Evolutionary conservation across 2,888 invertebrate genomes (phyloP).

Genomic region (Ochropleura plecta): DNA sequence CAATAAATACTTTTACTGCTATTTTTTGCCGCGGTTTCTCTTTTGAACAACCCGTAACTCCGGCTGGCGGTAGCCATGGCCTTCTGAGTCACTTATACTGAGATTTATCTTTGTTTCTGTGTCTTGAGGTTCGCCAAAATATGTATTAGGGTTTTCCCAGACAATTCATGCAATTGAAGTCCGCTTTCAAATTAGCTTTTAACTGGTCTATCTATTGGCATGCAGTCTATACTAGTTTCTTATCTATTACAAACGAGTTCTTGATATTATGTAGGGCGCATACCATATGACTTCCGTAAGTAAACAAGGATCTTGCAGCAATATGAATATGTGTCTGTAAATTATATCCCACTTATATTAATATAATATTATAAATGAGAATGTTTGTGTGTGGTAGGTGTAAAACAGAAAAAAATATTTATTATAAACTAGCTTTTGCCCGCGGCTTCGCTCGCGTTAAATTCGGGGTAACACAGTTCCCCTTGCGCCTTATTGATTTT

Average conservation of each 20-base stretch:
- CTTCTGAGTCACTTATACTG: background rate
- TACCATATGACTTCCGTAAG: slow-evolving; percentile 7
- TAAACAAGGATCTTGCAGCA: background rate
- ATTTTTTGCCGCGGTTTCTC: no score
- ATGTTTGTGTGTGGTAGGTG: no score
- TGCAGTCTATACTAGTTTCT: slow-evolving; percentile 10
- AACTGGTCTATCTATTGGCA: slow-evolving; percentile 9
- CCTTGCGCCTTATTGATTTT: no score
- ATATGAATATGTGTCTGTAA: background rate
- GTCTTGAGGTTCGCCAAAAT: background rate
- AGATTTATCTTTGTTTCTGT: background rate
- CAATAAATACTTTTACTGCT: no score
- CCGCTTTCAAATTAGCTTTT: slow-evolving; percentile 6
- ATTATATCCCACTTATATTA: background rate
- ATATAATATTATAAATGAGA: no score
- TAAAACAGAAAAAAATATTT: no score
- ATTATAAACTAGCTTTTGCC: no score
- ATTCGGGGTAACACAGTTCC: no score
- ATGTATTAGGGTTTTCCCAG: background rate
- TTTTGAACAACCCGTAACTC: no score
- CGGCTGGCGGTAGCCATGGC: no score
- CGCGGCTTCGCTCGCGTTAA: no score
- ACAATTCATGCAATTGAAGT: background rate
- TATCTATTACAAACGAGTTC: slow-evolving; percentile 25
- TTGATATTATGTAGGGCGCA: slow-evolving; percentile 4